These are phyloP conservation scores for Paralichthys olivaceus DNA, from an alignment of 2,113 vertebrate genomes.

Conservation along the genomic window DNA sequence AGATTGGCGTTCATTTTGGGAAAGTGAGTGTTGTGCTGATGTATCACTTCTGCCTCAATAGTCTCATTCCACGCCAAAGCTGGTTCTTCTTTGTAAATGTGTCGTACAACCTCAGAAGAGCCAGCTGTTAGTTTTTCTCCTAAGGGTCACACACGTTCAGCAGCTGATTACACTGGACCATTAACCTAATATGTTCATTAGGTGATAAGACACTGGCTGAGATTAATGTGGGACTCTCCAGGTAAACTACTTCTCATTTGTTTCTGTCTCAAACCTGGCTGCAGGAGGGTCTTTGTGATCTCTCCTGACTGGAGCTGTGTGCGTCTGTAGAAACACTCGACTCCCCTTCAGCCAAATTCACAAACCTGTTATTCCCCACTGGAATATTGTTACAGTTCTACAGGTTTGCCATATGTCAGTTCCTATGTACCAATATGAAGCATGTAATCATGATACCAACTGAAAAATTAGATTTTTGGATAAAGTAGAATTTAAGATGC, in stretches of 20 bases:
- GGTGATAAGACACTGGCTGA: constrained; percentile 23
- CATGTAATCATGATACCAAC: not conserved
- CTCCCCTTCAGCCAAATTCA: too few species aligned
- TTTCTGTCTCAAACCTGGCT: constrained; percentile 29
- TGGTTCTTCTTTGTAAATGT: not conserved
- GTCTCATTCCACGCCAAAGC: constrained; percentile 1
- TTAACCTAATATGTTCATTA: constrained; percentile 57
- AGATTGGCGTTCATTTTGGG: constrained; percentile 23
- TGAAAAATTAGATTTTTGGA: too few species aligned
- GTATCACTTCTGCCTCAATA: constrained; percentile 33
- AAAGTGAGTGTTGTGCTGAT: constrained; percentile 26
- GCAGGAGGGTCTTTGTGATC: constrained; percentile 12
- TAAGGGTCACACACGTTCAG: constrained; percentile 30
- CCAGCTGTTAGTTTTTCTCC: constrained; percentile 45
- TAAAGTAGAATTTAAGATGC: too few species aligned
- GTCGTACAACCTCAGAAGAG: constrained; percentile 1
- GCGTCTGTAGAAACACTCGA: too few species aligned
- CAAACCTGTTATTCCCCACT: too few species aligned
- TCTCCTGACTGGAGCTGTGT: not conserved
- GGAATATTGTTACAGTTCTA: too few species aligned
- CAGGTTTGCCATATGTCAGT: too few species aligned
- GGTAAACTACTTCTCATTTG: constrained; percentile 49
- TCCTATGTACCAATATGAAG: not conserved
- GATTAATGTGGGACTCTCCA: constrained; percentile 47
- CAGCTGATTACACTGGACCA: constrained; percentile 44